Conservation (phyloP, 2,888 invertebrate species). For the Synergus gifuensis region DNA sequence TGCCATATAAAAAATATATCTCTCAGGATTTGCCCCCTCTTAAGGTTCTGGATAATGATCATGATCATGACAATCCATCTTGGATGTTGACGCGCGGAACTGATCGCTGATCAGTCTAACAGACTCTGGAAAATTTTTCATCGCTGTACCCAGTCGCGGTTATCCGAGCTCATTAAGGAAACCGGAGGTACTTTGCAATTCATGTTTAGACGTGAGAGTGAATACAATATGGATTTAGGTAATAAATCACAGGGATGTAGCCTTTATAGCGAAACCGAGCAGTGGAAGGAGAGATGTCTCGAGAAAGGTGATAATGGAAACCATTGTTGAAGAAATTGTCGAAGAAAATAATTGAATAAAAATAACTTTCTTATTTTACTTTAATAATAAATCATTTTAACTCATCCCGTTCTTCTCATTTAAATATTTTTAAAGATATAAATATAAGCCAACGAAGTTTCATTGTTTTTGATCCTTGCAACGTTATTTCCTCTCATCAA, state of each 20-base stretch:
- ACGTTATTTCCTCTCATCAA: neutral
- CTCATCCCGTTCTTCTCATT: neutral
- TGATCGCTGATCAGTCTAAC: conserved; percentile 1
- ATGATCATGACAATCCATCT: conserved; percentile 28
- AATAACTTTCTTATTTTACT: neutral
- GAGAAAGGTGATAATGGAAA: conserved; percentile 11
- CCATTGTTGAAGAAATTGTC: neutral
- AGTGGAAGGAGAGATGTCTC: neutral
- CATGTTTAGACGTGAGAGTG: conserved; percentile 36
- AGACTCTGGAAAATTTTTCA: conserved; percentile 25
- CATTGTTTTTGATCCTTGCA: conserved; percentile 53
- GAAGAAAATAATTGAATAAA: neutral
- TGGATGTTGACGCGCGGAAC: conserved; percentile 12
- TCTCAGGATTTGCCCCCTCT: conserved; percentile 1
- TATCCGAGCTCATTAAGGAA: conserved; percentile 33
- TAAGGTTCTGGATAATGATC: neutral
- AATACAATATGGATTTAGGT: conserved; percentile 34
- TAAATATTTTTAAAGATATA: too few species aligned
- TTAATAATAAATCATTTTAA: neutral
- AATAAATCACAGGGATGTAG: conserved; percentile 22
- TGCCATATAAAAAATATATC: conserved; percentile 10
- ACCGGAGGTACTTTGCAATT: conserved; percentile 35
- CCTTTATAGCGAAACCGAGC: neutral
- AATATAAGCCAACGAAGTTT: conserved; percentile 22
- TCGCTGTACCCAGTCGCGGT: neutral